These are phyloP conservation scores for Rattus rattus DNA, from an alignment of 2,113 vertebrate genomes.

Conservation along the genomic window DNA sequence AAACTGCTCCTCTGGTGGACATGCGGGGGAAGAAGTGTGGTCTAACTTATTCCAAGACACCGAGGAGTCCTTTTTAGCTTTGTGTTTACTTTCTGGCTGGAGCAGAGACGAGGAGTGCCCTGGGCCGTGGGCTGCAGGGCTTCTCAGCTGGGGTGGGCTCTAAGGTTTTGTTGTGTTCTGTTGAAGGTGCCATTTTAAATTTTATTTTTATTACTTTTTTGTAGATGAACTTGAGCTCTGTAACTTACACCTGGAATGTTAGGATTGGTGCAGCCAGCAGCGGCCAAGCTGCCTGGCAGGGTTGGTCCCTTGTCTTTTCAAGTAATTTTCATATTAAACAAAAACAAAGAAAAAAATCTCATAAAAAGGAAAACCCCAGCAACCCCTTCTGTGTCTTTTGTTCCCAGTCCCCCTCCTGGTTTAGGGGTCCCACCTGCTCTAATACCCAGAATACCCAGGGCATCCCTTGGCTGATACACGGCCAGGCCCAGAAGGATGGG, in stretches of 20 bases:
- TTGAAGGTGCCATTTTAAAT: constrained; percentile 89
- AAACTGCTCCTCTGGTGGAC: constrained; percentile 87
- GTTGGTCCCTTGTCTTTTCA: constrained; percentile 86
- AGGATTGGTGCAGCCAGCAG: constrained; percentile 79
- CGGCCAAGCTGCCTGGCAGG: constrained; percentile 82
- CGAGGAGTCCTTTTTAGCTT: constrained; percentile 86
- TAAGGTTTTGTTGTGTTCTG: constrained; percentile 84
- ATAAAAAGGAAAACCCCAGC: constrained; percentile 67
- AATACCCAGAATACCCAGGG: background rate
- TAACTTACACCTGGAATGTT: constrained; percentile 85
- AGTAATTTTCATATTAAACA: constrained; percentile 84
- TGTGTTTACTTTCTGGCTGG: constrained; percentile 85
- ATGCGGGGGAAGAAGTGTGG: constrained; percentile 79
- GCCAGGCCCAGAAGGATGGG: background rate
- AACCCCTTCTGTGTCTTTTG: background rate
- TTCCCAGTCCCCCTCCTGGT: background rate
- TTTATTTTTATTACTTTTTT: constrained; percentile 90
- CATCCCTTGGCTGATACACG: background rate
- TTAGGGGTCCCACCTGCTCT: too few species aligned
- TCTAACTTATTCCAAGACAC: constrained; percentile 93
- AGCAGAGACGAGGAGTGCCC: constrained; percentile 80
- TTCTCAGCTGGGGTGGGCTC: constrained; percentile 79
- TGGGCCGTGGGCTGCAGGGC: constrained; percentile 73
- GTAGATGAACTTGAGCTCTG: constrained; percentile 88
- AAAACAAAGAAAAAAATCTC: constrained; percentile 78